Evolutionary conservation across 2,888 invertebrate species (phyloP).

Genomic region (Scrobipalpa atriplicella): DNA sequence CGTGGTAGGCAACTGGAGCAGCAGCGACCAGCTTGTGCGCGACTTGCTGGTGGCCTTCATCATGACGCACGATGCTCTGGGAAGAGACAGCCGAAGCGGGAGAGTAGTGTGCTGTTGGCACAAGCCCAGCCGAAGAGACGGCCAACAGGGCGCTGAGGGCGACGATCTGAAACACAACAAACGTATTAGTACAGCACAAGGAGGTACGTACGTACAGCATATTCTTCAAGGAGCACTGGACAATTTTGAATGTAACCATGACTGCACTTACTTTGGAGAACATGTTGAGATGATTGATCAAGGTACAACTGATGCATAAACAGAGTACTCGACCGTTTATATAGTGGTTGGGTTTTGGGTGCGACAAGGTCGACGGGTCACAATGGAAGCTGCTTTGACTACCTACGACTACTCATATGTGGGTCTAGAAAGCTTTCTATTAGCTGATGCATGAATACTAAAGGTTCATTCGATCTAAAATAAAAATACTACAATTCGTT

Average conservation of each 20-base stretch:
- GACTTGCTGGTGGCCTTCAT: constrained; percentile 41
- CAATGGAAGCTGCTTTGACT: constrained; percentile 41
- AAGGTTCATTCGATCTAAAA: neutral
- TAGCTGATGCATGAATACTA: neutral
- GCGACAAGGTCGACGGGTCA: constrained; percentile 71
- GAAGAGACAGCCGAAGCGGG: constrained; percentile 66
- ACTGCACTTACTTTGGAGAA: constrained; percentile 67
- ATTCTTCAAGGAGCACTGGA: neutral
- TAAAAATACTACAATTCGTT: neutral
- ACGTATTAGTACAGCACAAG: constrained; percentile 10
- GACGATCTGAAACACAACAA: constrained; percentile 53
- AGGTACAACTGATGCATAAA: constrained; percentile 60
- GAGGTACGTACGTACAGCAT: too few species aligned
- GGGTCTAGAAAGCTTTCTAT: constrained; percentile 16
- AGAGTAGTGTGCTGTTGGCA: constrained; percentile 64
- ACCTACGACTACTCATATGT: constrained; percentile 1
- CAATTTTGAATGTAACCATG: constrained; percentile 25
- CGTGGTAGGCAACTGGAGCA: constrained; percentile 42
- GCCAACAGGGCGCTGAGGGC: constrained; percentile 67
- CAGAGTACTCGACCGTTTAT: constrained; percentile 54
- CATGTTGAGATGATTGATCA: constrained; percentile 58
- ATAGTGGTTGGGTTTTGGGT: constrained; percentile 62
- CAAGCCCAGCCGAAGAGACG: constrained; percentile 65
- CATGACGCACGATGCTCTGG: constrained; percentile 64
- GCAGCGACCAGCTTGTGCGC: constrained; percentile 35